phyloP scores from a whole-genome alignment of 2,888 invertebrate species.

The Microctonus hyperodae region DNA sequence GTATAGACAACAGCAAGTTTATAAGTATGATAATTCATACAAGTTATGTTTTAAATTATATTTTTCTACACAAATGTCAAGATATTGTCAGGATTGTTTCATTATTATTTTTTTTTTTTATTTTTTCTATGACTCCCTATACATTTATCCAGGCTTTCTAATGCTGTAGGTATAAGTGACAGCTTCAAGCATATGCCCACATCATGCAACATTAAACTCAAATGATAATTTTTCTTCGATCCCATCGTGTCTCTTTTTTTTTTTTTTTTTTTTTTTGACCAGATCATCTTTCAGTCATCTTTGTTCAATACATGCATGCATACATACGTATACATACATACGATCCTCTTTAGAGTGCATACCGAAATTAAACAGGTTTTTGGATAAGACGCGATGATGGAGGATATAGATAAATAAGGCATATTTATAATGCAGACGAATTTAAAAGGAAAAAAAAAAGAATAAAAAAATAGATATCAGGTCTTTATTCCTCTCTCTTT shows the following conservation, averaged over 20 bases:
- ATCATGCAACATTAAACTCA: conserved; percentile 12
- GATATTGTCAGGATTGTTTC: background rate
- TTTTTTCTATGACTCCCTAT: background rate
- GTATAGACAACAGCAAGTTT: background rate
- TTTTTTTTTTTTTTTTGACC: too few species aligned
- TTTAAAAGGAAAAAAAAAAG: background rate
- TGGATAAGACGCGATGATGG: conserved; percentile 19
- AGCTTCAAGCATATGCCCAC: background rate
- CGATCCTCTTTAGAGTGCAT: conserved; percentile 29
- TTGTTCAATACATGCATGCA: background rate
- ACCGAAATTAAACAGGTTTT: conserved; percentile 40
- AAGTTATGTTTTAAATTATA: background rate
- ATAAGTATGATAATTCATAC: conserved; percentile 3
- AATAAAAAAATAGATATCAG: background rate
- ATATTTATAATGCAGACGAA: conserved; percentile 15
- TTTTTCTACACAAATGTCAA: conserved; percentile 1
- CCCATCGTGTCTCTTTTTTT: conserved; percentile 3
- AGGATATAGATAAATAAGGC: conserved; percentile 15
- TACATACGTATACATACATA: conserved; percentile 21
- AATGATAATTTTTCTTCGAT: conserved; percentile 9
- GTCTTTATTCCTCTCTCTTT: background rate
- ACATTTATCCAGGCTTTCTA: conserved; percentile 4
- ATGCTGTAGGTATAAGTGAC: background rate
- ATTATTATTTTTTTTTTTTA: background rate
- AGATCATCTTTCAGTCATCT: conserved; percentile 16